Evolutionary conservation across 2,113 vertebrate genomes (phyloP), one percentile per base, ranked within the genome.

Genomic region (Pogonocichla stellata): DNA sequence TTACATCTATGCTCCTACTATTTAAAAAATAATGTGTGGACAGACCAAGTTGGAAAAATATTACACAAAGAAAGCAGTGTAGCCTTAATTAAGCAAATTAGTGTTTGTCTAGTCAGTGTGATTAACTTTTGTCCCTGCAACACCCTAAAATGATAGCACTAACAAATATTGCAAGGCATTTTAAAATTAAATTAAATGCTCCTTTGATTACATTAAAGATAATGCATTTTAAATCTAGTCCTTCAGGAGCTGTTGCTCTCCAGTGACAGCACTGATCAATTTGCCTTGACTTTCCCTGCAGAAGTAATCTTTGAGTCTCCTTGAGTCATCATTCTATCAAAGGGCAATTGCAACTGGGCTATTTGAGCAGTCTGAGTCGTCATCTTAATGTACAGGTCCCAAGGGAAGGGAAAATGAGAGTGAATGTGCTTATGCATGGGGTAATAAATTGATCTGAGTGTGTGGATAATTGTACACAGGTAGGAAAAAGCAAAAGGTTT

Each of bases 131-230:
- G 72, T 69, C 48, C 80, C 77, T 9, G 24, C 47, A 92, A 74
- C 47, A 38, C 80, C 36, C 79, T 61, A 72, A 86, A 96, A 92
- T 0, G 4, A 45, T 26, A 92, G 28, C 16, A 45, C 36, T 56
- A 94, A 90, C 94, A 90, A 93, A 96, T 90, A 77, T 74, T 83
- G 51, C 20, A 33, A 71, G 81, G 47, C 87, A 61, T 80, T 80
- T 91, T 80, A 56, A 90, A 93, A 93, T 95, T 28, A 92, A 92
- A 95, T 93, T 47, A 95, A 88, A 66, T 79, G 79, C 40, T 90
- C 53, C 69, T 90, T 92, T 92, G 88, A 97, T 96, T 77, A 25
- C 89, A 92, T 95, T 93, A 96, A 90, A 92, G 84, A 79, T 93
- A 96, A 96, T 94, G 60, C 53, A 80, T 94, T 96, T 97, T 82